Base-by-base conservation (phyloP, 2,888 invertebrate species). In the Trissoscelio sp. region DNA sequence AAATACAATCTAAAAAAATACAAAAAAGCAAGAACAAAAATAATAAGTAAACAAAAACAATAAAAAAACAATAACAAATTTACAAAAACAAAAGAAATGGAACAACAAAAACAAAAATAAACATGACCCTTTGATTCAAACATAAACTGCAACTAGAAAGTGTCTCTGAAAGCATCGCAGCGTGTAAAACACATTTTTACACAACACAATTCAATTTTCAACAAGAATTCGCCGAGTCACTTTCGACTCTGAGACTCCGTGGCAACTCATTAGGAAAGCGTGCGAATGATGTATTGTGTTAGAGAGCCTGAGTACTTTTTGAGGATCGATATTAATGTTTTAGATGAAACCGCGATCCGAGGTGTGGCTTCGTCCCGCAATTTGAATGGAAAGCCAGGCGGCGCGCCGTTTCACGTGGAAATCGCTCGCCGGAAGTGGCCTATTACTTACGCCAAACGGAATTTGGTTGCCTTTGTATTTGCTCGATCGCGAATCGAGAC, bases 291-390 rank as follows among this genome's bases (percentile, higher is more conserved):
- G 58, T 46, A 58, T 58, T 48, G 58, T 58, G 18, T 16, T n/a
- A n/a, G 55, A 58, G 39, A 70, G 48, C 18, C 11, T 20, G 48
- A 12, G 58, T 22, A 48, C 48, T 70, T 58, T 70, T 58, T 31
- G 37, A 37, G 34, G 34, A 70, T 70, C 58, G 18, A 69, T 69
- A 70, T 58, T 70, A 70, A 58, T 48, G 58, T 70, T 58, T 48
- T 58, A 48, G 48, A 58, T 57, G 57, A 69, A 69, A 57, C 34
- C 34, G 46, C 69, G 46, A 66, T 39, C 0, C 67, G 39, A 34
- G 57, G 53, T 34, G 69, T 46, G 69, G 46, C 44, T 62, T 62
- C 46, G 53, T 20, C 12, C n/a, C 14, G 46, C 37, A 20, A 57
- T 58, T 70, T 48, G 16, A 34, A 20, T 58, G 37, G 39, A 58